A percentile compares a stretch with the other conserved stretches of the same genome.
These are phyloP conservation scores for Anoplopoma fimbria DNA, from an alignment of 2,113 vertebrate species.

Conservation along the genomic window DNA sequence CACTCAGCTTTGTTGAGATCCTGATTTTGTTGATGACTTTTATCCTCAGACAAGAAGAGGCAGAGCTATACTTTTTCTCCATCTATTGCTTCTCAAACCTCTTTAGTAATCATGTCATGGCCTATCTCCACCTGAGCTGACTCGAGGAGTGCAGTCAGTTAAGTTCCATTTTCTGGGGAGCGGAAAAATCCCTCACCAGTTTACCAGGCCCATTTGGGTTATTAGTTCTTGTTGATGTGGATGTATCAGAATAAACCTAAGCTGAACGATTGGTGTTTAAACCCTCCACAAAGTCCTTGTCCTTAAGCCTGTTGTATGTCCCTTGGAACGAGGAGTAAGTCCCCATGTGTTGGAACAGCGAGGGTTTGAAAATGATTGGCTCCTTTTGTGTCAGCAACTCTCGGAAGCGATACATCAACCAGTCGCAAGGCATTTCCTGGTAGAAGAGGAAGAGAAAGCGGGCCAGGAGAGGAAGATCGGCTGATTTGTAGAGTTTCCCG, in stretches of 20 bases:
- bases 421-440: constrained; percentile 89
- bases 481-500: constrained; percentile 88
- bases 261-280: constrained; percentile 84
- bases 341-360: constrained; percentile 88
- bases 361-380: constrained; percentile 84
- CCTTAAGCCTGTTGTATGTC: constrained; percentile 82
- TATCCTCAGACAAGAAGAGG: constrained; percentile 84
- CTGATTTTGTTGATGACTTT: constrained; percentile 83
- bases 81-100: constrained; percentile 75
- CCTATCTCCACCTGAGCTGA: constrained; percentile 85
- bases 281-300: constrained; percentile 78
- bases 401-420: constrained; percentile 87
- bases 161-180: constrained; percentile 77
- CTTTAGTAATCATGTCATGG: background rate
- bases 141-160: constrained; percentile 75
- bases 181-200: constrained; percentile 76
- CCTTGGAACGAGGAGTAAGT: constrained; percentile 85
- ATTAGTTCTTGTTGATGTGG: constrained; percentile 37
- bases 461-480: constrained; percentile 84
- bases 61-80: constrained; percentile 49
- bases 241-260: constrained; percentile 81
- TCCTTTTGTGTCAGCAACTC: constrained; percentile 85
- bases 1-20: constrained; percentile 52
- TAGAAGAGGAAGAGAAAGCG: constrained; percentile 90
- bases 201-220: constrained; percentile 83